Percentiles rank a stretch among this genome's conserved stretches.
Conservation (phyloP, 1,140 invertebrate species). For the Megathymus violae region DNA sequence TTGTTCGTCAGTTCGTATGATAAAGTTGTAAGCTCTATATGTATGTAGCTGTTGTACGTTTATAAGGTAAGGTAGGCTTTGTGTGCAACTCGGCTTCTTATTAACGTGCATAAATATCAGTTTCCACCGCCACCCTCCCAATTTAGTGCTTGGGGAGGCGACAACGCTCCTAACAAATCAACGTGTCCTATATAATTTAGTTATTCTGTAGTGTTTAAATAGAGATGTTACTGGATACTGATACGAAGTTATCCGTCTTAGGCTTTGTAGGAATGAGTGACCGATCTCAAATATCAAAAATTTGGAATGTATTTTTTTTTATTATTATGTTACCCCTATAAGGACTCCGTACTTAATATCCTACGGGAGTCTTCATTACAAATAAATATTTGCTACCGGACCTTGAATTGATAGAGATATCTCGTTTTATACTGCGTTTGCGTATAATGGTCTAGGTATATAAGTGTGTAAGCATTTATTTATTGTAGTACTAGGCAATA, state of each 20-base stretch:
- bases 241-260: neutral
- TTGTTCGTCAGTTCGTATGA: constrained; percentile 19
- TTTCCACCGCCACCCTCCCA: constrained; percentile 57
- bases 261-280: neutral
- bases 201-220: constrained; percentile 22
- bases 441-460: too few relatives aligned
- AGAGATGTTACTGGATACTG: constrained; percentile 4
- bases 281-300: neutral
- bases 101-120: constrained; percentile 79
- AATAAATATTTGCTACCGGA: too few relatives aligned
- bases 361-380: too few relatives aligned
- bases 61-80: constrained; percentile 53
- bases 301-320: too few relatives aligned
- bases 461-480: too few relatives aligned
- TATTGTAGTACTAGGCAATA: too few relatives aligned
- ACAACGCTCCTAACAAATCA: constrained; percentile 60
- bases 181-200: constrained; percentile 44
- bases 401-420: too few relatives aligned
- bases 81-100: constrained; percentile 66
- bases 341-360: too few relatives aligned
- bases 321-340: too few relatives aligned
- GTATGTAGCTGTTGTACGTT: constrained; percentile 22
- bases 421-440: too few relatives aligned
- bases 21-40: constrained; percentile 27
- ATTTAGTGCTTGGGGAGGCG: constrained; percentile 60